These are phyloP conservation scores for Prionailurus bengalensis DNA, from an alignment of 2,113 vertebrate species.

Conservation along the genomic window DNA sequence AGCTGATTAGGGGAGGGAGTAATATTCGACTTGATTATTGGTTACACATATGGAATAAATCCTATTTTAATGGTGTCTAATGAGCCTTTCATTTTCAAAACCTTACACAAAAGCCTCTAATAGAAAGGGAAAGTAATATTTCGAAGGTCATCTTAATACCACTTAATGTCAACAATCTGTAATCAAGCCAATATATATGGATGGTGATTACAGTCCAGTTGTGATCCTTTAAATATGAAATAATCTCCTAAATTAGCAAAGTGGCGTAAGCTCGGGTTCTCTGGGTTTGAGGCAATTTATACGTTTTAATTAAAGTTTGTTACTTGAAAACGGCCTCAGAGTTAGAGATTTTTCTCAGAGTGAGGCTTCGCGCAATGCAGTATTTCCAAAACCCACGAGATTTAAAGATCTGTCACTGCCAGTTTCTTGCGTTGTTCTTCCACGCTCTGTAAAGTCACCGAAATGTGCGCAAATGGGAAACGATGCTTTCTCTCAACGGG, in stretches of 20 bases:
- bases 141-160: slow-evolving; percentile 76
- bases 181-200: slow-evolving; percentile 78
- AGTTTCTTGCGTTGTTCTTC: slow-evolving; percentile 4
- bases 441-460: neutral
- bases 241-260: slow-evolving; percentile 78
- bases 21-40: slow-evolving; percentile 73
- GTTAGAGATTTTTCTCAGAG: slow-evolving; percentile 51
- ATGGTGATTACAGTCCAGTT: slow-evolving; percentile 73
- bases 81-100: slow-evolving; percentile 79
- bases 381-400: slow-evolving; percentile 51
- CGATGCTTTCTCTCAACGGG: neutral
- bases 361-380: neutral
- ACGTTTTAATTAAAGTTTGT: slow-evolving; percentile 74
- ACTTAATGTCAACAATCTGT: slow-evolving; percentile 75
- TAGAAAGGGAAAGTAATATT: slow-evolving; percentile 78
- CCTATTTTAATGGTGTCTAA: slow-evolving; percentile 75
- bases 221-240: slow-evolving; percentile 77
- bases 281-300: neutral
- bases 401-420: slow-evolving; percentile 45
- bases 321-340: slow-evolving; percentile 49
- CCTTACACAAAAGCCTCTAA: slow-evolving; percentile 68
- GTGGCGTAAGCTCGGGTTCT: slow-evolving; percentile 50
- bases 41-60: slow-evolving; percentile 73
- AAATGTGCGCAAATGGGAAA: slow-evolving; percentile 14
- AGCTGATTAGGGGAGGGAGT: slow-evolving; percentile 77